phyloP scores from a whole-genome alignment of 2,888 invertebrate genomes.

The Cyrtodaria siliqua region DNA sequence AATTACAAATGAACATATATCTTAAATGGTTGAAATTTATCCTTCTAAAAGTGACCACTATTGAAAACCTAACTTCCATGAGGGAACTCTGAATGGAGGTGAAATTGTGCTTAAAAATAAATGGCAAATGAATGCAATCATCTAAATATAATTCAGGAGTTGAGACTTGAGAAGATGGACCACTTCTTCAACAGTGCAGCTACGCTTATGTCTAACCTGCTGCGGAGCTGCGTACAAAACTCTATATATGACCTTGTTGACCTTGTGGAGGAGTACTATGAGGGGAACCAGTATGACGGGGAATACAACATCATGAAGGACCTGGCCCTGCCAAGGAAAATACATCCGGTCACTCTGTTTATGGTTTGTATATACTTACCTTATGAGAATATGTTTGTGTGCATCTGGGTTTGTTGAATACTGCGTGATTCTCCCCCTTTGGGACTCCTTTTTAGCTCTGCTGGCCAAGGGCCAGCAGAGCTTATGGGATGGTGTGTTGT shows the following conservation, averaged over 20 bases:
- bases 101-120: no score
- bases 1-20: no score
- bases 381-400: no score
- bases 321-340: constrained; percentile 78
- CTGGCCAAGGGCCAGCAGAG: no score
- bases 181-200: constrained; percentile 91
- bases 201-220: constrained; percentile 92
- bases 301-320: constrained; percentile 81
- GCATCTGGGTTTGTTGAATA: no score
- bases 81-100: no score
- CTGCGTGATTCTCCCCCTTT: no score
- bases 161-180: constrained; percentile 87
- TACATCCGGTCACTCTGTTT: constrained; percentile 80
- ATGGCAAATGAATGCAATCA: background rate
- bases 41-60: no score
- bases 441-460: no score
- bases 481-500: no score
- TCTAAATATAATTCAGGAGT: constrained; percentile 62
- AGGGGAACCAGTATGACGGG: constrained; percentile 84
- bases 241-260: constrained; percentile 84
- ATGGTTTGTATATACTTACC: constrained; percentile 74
- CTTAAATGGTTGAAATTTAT: no score
- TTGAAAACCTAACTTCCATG: no score
- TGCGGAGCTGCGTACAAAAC: constrained; percentile 86
- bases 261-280: constrained; percentile 81